Conservation (phyloP, 2,888 invertebrate genomes). For the Bellardia pandia region DNA sequence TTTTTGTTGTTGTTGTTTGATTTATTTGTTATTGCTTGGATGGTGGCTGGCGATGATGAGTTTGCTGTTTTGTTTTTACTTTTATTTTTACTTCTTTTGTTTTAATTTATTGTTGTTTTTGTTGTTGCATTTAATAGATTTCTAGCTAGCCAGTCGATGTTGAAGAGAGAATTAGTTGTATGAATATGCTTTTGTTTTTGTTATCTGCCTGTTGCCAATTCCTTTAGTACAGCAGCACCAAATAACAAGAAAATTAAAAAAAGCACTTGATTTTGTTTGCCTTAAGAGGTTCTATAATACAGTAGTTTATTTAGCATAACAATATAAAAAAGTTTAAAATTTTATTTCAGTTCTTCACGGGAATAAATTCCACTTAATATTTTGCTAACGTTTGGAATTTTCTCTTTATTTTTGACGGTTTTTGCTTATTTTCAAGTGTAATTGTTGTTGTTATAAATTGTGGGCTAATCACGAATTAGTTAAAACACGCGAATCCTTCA, state of each 20-base stretch:
- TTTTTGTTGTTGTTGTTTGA: background rate
- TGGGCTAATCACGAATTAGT: conserved; percentile 44
- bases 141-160: background rate
- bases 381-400: background rate
- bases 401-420: background rate
- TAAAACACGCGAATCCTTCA: conserved; percentile 37
- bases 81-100: conserved; percentile 5
- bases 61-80: conserved; percentile 38
- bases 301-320: background rate
- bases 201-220: conserved; percentile 62
- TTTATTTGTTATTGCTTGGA: conserved; percentile 44
- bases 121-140: conserved; percentile 24
- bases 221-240: conserved; percentile 28
- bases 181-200: conserved; percentile 2
- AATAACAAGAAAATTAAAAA: conserved; percentile 9
- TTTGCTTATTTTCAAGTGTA: background rate
- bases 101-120: conserved; percentile 38
- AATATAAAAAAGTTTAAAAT: background rate
- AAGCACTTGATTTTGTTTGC: background rate
- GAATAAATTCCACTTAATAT: no score
- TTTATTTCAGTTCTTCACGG: background rate
- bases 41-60: conserved; percentile 46
- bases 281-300: conserved; percentile 27
- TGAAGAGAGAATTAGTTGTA: conserved; percentile 18
- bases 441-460: background rate